Evolutionary conservation across 2,888 invertebrate genomes (phyloP).

Genomic region (Philonicus albiceps): DNA sequence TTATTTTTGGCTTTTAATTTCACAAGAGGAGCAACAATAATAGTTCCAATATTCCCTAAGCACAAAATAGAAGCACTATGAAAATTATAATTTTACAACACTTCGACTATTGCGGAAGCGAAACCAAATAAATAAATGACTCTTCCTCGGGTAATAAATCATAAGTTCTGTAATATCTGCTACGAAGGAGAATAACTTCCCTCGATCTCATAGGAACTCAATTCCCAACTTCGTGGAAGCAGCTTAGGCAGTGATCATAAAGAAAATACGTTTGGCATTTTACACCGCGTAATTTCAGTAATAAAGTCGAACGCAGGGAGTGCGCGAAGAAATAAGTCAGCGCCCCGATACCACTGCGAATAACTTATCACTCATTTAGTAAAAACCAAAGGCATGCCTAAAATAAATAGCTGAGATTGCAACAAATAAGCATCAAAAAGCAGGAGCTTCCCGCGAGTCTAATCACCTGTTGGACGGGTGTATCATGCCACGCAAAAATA

Average conservation of each 20-base stretch:
- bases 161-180: background rate
- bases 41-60: no score
- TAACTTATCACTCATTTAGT: conserved; percentile 19
- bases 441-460: conserved; percentile 5
- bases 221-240: background rate
- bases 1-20: no score
- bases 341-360: background rate
- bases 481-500: conserved; percentile 31
- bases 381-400: background rate
- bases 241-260: background rate
- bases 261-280: background rate
- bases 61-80: no score
- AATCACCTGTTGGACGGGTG: conserved; percentile 28
- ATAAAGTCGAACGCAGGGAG: background rate
- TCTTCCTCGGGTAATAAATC: background rate
- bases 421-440: conserved; percentile 9
- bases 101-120: no score
- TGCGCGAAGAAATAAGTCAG: background rate
- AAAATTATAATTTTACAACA: no score
- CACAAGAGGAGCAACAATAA: no score
- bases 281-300: background rate
- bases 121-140: background rate
- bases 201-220: no score
- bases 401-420: background rate
- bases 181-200: background rate